Evolutionary conservation across 2,113 vertebrate species (phyloP).

Genomic region (Polypterus bichir): DNA sequence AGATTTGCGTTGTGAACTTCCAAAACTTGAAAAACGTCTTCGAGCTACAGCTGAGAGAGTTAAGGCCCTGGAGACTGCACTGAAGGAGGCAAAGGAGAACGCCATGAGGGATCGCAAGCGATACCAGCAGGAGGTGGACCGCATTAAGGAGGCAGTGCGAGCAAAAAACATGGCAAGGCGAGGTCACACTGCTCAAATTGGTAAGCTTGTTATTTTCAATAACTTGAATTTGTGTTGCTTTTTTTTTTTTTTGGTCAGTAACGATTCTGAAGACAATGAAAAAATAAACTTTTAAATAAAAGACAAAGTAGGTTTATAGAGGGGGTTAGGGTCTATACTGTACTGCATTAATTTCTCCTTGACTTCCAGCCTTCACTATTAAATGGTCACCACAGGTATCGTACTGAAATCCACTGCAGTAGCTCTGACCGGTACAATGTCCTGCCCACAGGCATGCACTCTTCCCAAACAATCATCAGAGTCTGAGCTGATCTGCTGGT

Average conservation of each 20-base stretch:
- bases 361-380: too few relatives aligned
- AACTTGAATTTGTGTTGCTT: background rate
- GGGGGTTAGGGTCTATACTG: too few relatives aligned
- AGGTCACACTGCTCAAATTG: slow-evolving; percentile 76
- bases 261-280: too few relatives aligned
- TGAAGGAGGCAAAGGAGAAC: slow-evolving; percentile 86
- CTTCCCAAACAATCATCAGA: too few relatives aligned
- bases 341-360: too few relatives aligned
- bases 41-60: slow-evolving; percentile 76
- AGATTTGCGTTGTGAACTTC: slow-evolving; percentile 87
- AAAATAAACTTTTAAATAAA: too few relatives aligned
- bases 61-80: slow-evolving; percentile 75
- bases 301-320: too few relatives aligned
- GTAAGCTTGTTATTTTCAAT: slow-evolving; percentile 35
- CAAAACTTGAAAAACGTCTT: slow-evolving; percentile 86
- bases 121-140: slow-evolving; percentile 91
- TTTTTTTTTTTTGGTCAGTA: background rate
- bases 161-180: slow-evolving; percentile 80
- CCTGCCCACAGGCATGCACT: too few relatives aligned
- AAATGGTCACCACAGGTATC: too few relatives aligned
- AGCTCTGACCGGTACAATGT: too few relatives aligned
- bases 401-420: too few relatives aligned
- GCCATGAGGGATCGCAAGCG: slow-evolving; percentile 80
- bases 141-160: slow-evolving; percentile 85
- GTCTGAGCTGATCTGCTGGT: too few relatives aligned